Evolutionary conservation across 2,888 invertebrate genomes (phyloP).

Genomic region (Mechanitis messenoides): DNA sequence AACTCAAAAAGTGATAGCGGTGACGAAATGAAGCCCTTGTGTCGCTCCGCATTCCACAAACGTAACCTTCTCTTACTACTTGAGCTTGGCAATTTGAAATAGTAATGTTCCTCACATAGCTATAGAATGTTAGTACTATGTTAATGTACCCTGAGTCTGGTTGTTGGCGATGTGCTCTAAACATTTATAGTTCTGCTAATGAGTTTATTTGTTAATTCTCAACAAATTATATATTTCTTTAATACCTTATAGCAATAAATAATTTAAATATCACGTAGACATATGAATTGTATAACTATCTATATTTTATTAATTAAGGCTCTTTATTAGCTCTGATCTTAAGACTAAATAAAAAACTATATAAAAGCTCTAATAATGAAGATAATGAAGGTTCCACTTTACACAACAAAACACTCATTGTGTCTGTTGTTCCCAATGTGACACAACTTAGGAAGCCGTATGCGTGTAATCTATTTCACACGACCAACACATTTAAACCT

Average conservation of each 20-base stretch:
- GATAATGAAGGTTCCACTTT: too few species aligned
- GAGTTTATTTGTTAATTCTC: background rate
- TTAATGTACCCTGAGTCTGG: constrained; percentile 11
- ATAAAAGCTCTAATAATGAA: too few species aligned
- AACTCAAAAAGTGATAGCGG: constrained; percentile 5
- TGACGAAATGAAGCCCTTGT: background rate
- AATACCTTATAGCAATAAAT: too few species aligned
- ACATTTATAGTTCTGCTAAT: constrained; percentile 11
- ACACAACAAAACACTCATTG: too few species aligned
- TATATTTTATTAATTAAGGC: too few species aligned
- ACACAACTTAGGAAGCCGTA: constrained; percentile 13
- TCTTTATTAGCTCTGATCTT: too few species aligned
- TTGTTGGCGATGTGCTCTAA: constrained; percentile 8
- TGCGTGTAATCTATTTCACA: constrained; percentile 14
- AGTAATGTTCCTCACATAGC: background rate
- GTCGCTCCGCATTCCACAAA: background rate
- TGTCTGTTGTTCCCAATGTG: background rate
- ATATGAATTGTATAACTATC: too few species aligned
- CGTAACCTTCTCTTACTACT: background rate
- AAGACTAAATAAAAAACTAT: too few species aligned
- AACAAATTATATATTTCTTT: too few species aligned
- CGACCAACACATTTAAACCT: background rate
- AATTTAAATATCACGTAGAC: too few species aligned
- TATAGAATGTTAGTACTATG: constrained; percentile 8
- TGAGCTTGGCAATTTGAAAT: constrained; percentile 1